phyloP scores from a whole-genome alignment of 2,113 vertebrate genomes.

The Panurus biarmicus region DNA sequence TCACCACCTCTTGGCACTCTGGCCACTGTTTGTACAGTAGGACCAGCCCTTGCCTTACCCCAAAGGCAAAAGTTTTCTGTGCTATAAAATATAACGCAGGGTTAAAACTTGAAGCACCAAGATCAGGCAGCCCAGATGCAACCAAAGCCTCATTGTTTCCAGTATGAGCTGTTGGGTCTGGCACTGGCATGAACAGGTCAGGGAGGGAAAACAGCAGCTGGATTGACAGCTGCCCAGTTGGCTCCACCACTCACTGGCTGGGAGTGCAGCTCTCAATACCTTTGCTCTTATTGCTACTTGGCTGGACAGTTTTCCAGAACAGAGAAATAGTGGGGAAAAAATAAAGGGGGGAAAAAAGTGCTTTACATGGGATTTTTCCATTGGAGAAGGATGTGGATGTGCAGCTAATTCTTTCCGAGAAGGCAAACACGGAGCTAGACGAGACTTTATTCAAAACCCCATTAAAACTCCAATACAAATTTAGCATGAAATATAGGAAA shows the following conservation, averaged over 20 bases:
- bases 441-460: neutral
- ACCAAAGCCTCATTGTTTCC: neutral
- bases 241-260: neutral
- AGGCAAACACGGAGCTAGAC: neutral
- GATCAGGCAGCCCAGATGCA: neutral
- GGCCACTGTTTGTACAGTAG: neutral
- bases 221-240: neutral
- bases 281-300: neutral
- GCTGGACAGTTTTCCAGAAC: neutral
- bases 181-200: neutral
- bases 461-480: neutral
- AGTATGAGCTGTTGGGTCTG: neutral
- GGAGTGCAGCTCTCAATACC: neutral
- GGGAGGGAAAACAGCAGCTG: neutral
- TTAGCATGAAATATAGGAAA: neutral
- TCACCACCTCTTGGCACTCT: neutral
- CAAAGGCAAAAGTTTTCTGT: neutral
- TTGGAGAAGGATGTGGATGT: neutral
- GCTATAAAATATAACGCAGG: neutral
- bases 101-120: neutral
- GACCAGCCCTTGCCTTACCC: neutral
- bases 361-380: neutral
- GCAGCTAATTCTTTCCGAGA: neutral
- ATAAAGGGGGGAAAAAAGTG: rapidly evolving
- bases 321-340: neutral